A percentile compares a stretch with the other conserved stretches of the same genome.
These are phyloP conservation scores for Lasioglossum zephyrum DNA, from an alignment of 2,888 invertebrate genomes.

Conservation along the genomic window DNA sequence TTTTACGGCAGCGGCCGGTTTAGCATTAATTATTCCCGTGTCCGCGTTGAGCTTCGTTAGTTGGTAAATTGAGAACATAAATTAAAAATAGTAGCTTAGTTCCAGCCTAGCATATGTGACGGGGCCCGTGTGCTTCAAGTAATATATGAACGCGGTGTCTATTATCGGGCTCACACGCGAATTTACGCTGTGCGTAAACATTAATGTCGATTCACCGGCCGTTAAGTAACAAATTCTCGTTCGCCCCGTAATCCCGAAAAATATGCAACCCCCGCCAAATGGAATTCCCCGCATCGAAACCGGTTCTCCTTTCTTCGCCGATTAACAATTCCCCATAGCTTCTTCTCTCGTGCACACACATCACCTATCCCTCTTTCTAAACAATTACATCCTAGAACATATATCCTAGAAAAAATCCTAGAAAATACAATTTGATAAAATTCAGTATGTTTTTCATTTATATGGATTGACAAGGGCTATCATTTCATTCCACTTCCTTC, in stretches of 20 bases:
- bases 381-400: too few species aligned
- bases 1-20: constrained; percentile 74
- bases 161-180: constrained; percentile 64
- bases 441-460: too few species aligned
- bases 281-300: background rate
- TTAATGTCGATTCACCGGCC: constrained; percentile 42
- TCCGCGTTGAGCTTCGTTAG: constrained; percentile 65
- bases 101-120: constrained; percentile 70
- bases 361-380: background rate
- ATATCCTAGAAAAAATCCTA: too few species aligned
- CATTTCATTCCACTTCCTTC: too few species aligned
- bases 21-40: constrained; percentile 76
- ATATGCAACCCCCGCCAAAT: background rate
- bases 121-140: constrained; percentile 42
- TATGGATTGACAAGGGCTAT: too few species aligned
- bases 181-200: constrained; percentile 57
- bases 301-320: background rate
- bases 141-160: constrained; percentile 66
- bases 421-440: too few species aligned
- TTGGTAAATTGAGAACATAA: constrained; percentile 76
- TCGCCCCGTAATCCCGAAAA: constrained; percentile 18
- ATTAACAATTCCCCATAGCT: background rate
- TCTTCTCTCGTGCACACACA: background rate
- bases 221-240: constrained; percentile 40
- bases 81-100: constrained; percentile 80